These are phyloP conservation scores for Calliopum simillimum DNA, from an alignment of 2,888 invertebrate genomes.

Conservation along the genomic window DNA sequence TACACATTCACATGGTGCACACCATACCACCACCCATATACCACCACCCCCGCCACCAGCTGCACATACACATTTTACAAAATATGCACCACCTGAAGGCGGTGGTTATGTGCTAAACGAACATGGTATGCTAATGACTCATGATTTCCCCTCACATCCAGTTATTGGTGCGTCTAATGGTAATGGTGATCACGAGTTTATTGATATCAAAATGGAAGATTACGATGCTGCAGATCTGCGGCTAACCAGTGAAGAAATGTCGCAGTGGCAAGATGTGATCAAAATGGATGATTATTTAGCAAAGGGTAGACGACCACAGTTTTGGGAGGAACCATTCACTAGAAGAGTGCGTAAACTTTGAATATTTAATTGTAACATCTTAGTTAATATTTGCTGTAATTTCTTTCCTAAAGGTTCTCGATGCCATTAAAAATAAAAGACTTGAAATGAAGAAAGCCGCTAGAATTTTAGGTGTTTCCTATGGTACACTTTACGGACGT, in stretches of 20 bases:
- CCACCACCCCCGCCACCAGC: conserved; percentile 41
- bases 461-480: conserved; percentile 88
- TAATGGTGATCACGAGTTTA: conserved; percentile 51
- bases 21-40: conserved; percentile 29
- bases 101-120: conserved; percentile 59
- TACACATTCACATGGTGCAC: conserved; percentile 45
- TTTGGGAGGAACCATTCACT: conserved; percentile 93
- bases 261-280: conserved; percentile 74
- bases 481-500: conserved; percentile 89
- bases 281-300: conserved; percentile 89
- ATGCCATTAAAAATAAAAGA: conserved; percentile 89
- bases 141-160: conserved; percentile 54
- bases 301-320: conserved; percentile 87
- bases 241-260: conserved; percentile 61
- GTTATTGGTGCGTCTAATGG: conserved; percentile 47
- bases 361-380: not conserved
- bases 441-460: conserved; percentile 94
- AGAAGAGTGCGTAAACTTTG: conserved; percentile 71
- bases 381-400: not conserved
- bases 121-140: conserved; percentile 60
- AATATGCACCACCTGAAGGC: conserved; percentile 46
- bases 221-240: conserved; percentile 59
- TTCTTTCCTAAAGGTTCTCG: conserved; percentile 74
- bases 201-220: conserved; percentile 60
- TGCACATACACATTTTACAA: conserved; percentile 51